Evolutionary conservation across 2,888 invertebrate species (phyloP).

Genomic region (Conchocele bisecta): DNA sequence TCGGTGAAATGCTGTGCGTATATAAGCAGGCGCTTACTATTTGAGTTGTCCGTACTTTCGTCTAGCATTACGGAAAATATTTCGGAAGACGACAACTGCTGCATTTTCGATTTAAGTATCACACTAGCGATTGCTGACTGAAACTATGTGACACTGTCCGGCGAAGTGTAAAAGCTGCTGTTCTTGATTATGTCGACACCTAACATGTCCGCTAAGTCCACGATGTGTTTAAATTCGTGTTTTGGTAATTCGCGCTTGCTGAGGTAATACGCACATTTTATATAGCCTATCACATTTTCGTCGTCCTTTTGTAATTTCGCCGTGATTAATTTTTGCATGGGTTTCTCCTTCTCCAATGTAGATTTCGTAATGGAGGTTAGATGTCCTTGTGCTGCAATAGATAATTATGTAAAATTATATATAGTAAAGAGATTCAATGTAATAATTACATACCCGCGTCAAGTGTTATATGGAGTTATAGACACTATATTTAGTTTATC

Average conservation of each 20-base stretch:
- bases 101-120: slow-evolving; percentile 4
- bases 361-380: slow-evolving; percentile 1
- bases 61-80: slow-evolving; percentile 8
- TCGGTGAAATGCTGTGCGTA: slow-evolving; percentile 26
- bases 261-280: slow-evolving; percentile 4
- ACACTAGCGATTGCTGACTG: slow-evolving; percentile 18
- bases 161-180: slow-evolving; percentile 2
- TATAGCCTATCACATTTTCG: not conserved
- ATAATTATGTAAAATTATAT: too few relatives aligned
- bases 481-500: too few relatives aligned
- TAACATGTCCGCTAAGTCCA: slow-evolving; percentile 4
- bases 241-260: slow-evolving; percentile 23
- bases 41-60: slow-evolving; percentile 36
- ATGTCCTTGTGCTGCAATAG: slow-evolving; percentile 1
- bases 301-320: not conserved
- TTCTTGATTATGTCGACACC: not conserved
- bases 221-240: slow-evolving; percentile 8
- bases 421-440: too few relatives aligned
- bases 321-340: not conserved
- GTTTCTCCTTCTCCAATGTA: not conserved
- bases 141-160: slow-evolving; percentile 24
- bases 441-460: too few relatives aligned
- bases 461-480: too few relatives aligned
- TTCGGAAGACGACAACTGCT: not conserved
- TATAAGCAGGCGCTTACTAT: slow-evolving; percentile 25